Percentiles rank a stretch among this genome's conserved stretches.
Conservation (phyloP, 1,140 invertebrate species). For the Brachionus paranguensis region DNA sequence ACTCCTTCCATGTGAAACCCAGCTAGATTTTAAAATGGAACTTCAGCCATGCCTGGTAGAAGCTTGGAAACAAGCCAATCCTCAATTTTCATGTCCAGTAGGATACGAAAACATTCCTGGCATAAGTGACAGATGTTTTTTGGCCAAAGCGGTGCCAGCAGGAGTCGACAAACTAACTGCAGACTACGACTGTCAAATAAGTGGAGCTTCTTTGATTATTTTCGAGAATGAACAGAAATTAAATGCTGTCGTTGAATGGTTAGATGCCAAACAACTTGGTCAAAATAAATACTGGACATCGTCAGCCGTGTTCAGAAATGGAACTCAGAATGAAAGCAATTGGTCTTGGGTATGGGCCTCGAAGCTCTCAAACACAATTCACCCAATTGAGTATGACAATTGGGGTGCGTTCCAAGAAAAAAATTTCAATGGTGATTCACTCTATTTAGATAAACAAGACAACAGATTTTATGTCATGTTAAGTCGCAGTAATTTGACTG, state of each 20-base stretch:
- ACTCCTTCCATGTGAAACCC: neutral
- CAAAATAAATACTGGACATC: neutral
- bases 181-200: neutral
- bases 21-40: neutral
- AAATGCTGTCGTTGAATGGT: neutral
- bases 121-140: neutral
- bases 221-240: neutral
- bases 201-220: neutral
- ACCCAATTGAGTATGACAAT: neutral
- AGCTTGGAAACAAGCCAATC: slow-evolving; percentile 9
- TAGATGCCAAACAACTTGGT: neutral
- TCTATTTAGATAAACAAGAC: neutral
- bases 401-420: neutral
- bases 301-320: slow-evolving; percentile 10
- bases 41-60: neutral
- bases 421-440: neutral
- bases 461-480: neutral
- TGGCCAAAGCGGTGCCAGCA: neutral
- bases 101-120: neutral
- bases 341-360: slow-evolving; percentile 6
- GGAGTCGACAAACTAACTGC: neutral
- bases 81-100: slow-evolving; percentile 3
- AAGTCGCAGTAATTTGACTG: slow-evolving; percentile 5
- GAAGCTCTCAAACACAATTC: neutral
- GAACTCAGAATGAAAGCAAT: neutral